Percentiles rank a stretch among this genome's conserved stretches.
Conservation (phyloP, 1,140 invertebrate genomes). For the Leptopilina clavipes region DNA sequence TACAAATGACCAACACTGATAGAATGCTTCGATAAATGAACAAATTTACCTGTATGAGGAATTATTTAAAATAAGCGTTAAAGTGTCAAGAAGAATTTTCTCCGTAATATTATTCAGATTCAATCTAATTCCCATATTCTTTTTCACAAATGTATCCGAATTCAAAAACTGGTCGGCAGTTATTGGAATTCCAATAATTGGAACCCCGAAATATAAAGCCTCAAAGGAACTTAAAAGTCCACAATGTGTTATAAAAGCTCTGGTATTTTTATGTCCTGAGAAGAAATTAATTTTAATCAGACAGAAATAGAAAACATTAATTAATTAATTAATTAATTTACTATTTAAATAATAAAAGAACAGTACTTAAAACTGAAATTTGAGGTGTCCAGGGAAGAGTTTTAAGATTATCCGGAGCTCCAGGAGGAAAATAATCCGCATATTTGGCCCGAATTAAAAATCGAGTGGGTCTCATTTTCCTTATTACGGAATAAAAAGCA, state of each 20-base stretch:
- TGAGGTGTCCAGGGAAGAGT: conserved; percentile 49
- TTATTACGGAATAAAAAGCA: conserved; percentile 38
- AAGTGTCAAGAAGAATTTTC: conserved; percentile 40
- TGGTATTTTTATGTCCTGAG: conserved; percentile 70
- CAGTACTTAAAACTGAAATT: conserved; percentile 69
- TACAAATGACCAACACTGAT: too few species aligned
- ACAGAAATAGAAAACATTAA: too few species aligned
- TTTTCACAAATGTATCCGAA: conserved; percentile 42
- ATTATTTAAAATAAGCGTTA: conserved; percentile 48
- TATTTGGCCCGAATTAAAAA: conserved; percentile 54
- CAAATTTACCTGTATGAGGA: conserved; percentile 49
- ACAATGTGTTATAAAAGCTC: conserved; percentile 74
- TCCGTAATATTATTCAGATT: conserved; percentile 41
- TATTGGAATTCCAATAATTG: conserved; percentile 71
- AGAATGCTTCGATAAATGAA: too few species aligned
- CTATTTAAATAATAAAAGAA: too few species aligned
- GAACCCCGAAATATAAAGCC: conserved; percentile 70
- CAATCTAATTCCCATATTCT: conserved; percentile 43
- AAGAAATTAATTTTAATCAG: neutral
- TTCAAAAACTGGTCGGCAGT: conserved; percentile 61
- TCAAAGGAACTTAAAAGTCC: conserved; percentile 73
- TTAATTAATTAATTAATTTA: too few species aligned
- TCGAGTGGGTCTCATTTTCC: conserved; percentile 54
- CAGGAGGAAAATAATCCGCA: conserved; percentile 40
- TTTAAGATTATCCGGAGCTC: conserved; percentile 50